Base-by-base conservation (phyloP, 2,113 vertebrate genomes). In the Sapayoa aenigma region DNA sequence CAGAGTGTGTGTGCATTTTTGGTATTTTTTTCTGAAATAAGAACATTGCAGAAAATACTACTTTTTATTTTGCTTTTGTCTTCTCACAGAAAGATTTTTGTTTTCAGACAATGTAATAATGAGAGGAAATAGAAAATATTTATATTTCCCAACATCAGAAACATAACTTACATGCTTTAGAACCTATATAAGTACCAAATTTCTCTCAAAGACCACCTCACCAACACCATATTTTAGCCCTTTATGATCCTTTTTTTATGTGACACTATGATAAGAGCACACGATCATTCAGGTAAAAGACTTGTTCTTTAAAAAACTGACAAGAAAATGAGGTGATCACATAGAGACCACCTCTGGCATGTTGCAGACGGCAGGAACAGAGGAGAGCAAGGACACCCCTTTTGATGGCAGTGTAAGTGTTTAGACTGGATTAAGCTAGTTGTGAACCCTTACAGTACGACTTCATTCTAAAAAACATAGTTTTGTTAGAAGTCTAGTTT, bases 211-310 rank as follows among this genome's bases (percentile, higher is more conserved):
- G 18, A 37, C 10, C 18, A 68, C 15, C 30, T 93, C 20, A n/a
- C 11, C 0, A 0, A 35, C 42, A 25, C 14, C 22, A 7, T 33
- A 31, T 22, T 85, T 92, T 52, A 72, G 33, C 23, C 23, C 11
- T 60, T 83, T 24, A 56, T n/a, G 35, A 69, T 35, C 44, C 5
- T 81, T 78, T 44, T 77, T 39, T 19, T 25, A 5, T 18, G 35
- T 39, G 35, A 55, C 37, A 7, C 8, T 47, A 33, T 42, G 39
- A 81, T 18, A 83, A 78, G 6, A 69, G 27, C 31, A 49, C 14
- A 9, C 6, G 6, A 35, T 12, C 9, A n/a, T 10, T 3, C 23
- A 60, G 30, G 41, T 50, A 52, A 72, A 80, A 68, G 3, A 14
- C 10, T 76, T 71, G 28, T 5, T 83, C 31, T 72, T 59, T 55